Conservation (phyloP, 2,797 vertebrate species). For the Peromyscus melanophrys region DNA sequence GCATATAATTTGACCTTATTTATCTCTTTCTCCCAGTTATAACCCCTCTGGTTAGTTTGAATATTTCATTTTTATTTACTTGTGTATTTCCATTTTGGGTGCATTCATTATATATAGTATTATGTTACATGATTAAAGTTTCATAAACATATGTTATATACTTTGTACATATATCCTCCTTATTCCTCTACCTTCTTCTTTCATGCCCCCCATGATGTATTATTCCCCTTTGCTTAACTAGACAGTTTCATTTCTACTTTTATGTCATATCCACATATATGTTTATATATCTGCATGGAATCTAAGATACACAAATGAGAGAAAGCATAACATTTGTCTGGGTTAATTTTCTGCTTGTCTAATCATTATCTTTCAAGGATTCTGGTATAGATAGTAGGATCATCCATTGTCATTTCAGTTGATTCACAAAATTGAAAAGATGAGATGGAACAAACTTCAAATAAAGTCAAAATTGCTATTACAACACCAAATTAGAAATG, state of each 20-base stretch:
- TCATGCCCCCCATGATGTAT: neutral
- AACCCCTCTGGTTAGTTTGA: neutral
- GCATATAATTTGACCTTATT: neutral
- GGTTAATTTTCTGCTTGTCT: neutral
- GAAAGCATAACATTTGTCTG: neutral
- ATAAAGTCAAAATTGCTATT: neutral
- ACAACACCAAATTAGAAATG: neutral
- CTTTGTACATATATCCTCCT: neutral
- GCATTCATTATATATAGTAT: neutral
- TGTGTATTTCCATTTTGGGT: neutral
- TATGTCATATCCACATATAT: neutral
- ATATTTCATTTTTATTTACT: neutral
- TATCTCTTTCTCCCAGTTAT: neutral
- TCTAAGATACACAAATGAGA: neutral
- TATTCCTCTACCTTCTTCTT: neutral
- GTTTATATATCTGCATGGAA: neutral
- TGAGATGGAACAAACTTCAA: neutral
- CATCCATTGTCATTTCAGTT: neutral
- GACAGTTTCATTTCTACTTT: neutral
- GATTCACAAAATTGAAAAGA: neutral
- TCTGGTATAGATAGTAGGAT: neutral
- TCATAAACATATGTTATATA: neutral
- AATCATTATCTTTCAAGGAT: neutral
- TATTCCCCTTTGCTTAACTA: neutral
- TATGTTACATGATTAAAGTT: neutral